Evolutionary conservation across 2,113 vertebrate genomes (phyloP).

Genomic region (Pithys albifrons): DNA sequence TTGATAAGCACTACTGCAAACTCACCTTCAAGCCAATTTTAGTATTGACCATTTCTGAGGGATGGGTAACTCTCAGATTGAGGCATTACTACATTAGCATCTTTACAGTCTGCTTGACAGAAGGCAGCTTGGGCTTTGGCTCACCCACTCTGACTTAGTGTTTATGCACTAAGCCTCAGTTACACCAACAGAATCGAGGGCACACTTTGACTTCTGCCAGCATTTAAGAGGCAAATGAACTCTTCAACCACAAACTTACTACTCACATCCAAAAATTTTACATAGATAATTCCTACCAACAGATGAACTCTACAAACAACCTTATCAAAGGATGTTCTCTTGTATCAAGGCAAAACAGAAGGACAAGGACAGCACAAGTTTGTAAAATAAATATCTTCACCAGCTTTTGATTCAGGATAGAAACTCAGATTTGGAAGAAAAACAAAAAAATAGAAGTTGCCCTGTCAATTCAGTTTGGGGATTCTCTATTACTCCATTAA

Average conservation of each 20-base stretch:
- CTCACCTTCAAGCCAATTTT: not conserved
- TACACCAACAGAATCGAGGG: not conserved
- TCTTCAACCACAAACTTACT: not conserved
- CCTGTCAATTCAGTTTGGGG: not conserved
- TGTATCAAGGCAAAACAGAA: not conserved
- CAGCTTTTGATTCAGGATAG: not conserved
- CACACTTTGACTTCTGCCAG: accelerated
- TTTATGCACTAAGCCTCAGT: not conserved
- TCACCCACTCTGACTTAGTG: not conserved
- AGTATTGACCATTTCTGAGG: not conserved
- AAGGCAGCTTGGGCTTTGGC: not conserved
- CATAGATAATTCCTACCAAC: not conserved
- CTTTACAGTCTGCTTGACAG: not conserved
- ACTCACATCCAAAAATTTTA: not conserved
- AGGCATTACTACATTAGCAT: not conserved
- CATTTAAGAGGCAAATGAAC: not conserved
- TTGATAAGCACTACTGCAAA: not conserved
- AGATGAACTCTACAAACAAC: not conserved
- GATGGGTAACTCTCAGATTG: not conserved
- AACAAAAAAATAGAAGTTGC: not conserved
- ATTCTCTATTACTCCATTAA: not conserved
- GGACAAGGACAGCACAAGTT: not conserved
- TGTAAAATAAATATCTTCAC: not conserved
- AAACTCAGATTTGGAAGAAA: not conserved
- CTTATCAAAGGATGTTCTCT: not conserved